Base-by-base conservation (phyloP, 2,797 vertebrate genomes). In the Choloepus didactylus region DNA sequence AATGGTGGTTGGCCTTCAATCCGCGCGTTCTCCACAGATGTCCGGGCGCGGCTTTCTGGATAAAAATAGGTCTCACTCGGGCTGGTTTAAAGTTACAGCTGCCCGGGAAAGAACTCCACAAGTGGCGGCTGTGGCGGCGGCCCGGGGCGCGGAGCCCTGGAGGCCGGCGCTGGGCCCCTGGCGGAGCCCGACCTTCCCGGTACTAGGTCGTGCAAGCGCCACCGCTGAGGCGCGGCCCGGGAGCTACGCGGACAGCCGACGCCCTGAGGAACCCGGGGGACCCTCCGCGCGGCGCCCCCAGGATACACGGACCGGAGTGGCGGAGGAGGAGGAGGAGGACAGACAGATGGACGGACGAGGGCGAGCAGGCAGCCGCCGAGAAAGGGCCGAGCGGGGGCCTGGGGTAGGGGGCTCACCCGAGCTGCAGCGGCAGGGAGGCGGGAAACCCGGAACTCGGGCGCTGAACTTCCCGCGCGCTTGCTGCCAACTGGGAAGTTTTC, bases 391-490 rank as follows among this genome's bases (percentile, higher is more conserved):
- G 49, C 69, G 1, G 85, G 46, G 69, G 69, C 75, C 4, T 67
- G 81, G 16, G 18, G 18, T 56, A 5, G 38, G 38, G 94, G 94
- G 89, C 96, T 96, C 96, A 94, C 96, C 88, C 54, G 64, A 21
- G 90, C 82, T 35, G 92, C 54, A 83, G 67, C 67, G n/a, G 67
- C 5, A 49, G 23, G 38, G 10, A 41, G 38, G 86, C 82, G 85
- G 75, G 92, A 18, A 46, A 72, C 41, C 95, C 96, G 94, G 96
- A 97, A 97, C 96, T 97, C 60, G 81, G 44, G 93, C 77, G 73
- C 93, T 2, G 29, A 85, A 94, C 95, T 96, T 96, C 95, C 93
- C 96, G 89, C 96, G 93, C 91, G 6, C 94, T 59, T 19, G 66
- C 88, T 25, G 93, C 95, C 89, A 46, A 76, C 60, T 6, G 85